These are phyloP conservation scores for Hydrozoanthus gracilis DNA, from an alignment of 92 coral and sea anemone species.

Conservation along the genomic window DNA sequence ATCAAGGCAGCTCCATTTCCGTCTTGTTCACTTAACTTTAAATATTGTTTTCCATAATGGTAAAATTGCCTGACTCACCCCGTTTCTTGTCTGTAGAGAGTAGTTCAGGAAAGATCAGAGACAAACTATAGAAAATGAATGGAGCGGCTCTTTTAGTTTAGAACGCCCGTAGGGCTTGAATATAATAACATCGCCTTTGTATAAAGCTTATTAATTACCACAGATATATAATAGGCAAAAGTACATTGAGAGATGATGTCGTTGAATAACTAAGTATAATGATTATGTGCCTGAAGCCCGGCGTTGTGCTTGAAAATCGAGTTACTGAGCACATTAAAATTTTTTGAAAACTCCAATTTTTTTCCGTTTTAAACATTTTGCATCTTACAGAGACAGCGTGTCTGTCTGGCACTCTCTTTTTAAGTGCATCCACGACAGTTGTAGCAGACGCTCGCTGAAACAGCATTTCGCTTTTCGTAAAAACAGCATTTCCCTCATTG, in stretches of 20 bases:
- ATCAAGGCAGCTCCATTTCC: not conserved
- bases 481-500: not conserved
- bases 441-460: not conserved
- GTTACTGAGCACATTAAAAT: no score
- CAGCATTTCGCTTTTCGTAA: no score
- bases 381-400: no score
- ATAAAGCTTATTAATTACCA: not conserved
- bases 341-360: no score
- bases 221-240: not conserved
- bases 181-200: not conserved
- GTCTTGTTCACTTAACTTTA: not conserved
- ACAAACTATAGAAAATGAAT: not conserved
- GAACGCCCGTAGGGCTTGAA: not conserved
- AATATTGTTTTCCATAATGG: not conserved
- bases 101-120: not conserved
- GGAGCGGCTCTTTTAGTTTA: not conserved
- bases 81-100: not conserved
- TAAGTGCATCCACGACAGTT: not conserved
- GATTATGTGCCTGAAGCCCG: no score
- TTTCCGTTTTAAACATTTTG: no score
- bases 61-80: not conserved
- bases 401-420: not conserved
- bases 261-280: no score
- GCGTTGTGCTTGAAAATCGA: no score
- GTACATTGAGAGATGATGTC: no score